Evolutionary conservation across 2,113 vertebrate species (phyloP).

Genomic region (Phalacrocorax brasilianus): DNA sequence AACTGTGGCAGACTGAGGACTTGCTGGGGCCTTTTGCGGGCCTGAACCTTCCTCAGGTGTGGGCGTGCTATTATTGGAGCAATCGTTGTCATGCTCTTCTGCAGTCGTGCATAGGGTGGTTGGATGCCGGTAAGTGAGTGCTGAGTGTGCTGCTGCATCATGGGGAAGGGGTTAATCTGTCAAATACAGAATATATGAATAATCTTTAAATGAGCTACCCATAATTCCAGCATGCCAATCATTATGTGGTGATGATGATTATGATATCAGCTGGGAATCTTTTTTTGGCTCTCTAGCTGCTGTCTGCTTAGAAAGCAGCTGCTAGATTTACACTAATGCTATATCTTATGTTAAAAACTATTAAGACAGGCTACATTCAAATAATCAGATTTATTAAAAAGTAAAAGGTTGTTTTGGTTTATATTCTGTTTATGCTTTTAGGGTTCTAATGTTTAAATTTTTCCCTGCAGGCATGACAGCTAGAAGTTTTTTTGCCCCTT

Average conservation of each 20-base stretch:
- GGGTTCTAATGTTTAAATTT: background rate
- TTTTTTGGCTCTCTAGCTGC: constrained; percentile 26
- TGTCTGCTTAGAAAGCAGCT: constrained; percentile 20
- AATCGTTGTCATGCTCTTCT: background rate
- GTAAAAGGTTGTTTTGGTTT: background rate
- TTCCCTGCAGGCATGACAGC: background rate
- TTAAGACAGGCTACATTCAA: background rate
- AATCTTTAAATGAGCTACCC: constrained; percentile 12
- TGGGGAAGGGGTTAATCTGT: constrained; percentile 7
- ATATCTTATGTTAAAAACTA: background rate
- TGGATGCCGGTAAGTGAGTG: background rate
- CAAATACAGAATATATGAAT: background rate
- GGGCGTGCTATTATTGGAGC: fast-evolving
- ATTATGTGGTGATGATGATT: constrained; percentile 37
- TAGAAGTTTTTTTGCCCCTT: background rate
- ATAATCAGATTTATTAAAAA: background rate
- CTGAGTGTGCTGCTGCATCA: background rate
- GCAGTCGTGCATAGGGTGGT: background rate
- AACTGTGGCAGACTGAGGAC: background rate
- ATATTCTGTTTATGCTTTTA: background rate
- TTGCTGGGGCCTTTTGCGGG: background rate
- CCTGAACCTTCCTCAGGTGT: background rate
- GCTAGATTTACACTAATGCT: background rate
- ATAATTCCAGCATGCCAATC: background rate
- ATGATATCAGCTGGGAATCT: constrained; percentile 12